Evolutionary conservation across 2,888 invertebrate genomes (phyloP), one percentile per base, ranked within the genome.

Genomic region (Loripinus fragilis): DNA sequence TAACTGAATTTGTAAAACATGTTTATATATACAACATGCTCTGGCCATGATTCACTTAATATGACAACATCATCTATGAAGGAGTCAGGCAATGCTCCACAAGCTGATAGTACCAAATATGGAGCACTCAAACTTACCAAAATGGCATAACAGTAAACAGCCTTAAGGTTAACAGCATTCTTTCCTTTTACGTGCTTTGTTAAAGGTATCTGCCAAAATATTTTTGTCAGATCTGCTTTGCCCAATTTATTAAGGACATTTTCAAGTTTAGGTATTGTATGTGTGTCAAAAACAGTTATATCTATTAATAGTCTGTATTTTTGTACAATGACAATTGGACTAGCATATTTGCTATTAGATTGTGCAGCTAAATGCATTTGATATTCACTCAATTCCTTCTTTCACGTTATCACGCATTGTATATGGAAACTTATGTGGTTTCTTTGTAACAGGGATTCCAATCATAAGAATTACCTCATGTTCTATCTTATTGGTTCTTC

Each of bases 61-160:
- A n/a, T n/a, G n/a, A n/a, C n/a, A n/a, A n/a, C 41, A 41, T 65
- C 65, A 35, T 33, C 35, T 28, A 65, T 65, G 28, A 65, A 65
- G n/a, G 65, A 3, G 20, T 65, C 65, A 35, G 65, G n/a, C n/a
- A 65, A 65, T 2, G 33, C 65, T 65, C 35, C 65, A 23, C 10
- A 10, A n/a, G 8, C 35, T n/a, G 23, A 8, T 33, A 65, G 35
- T 8, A 65, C 28, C n/a, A 38, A 33, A 35, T 35, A 65, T 12
- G 65, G 10, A 28, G 65, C 65, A 30, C 38, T 30, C 3, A 20
- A 65, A 20, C 12, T 65, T 5, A n/a, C 41, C 65, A 35, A 35
- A 65, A 65, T 2, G 65, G 65, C 23, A n/a, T 65, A 2, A 65
- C 65, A 65, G 17, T 48, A 48, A 48, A 48, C 20, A 17, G 38